A percentile compares a stretch with the other conserved stretches of the same genome.
These are phyloP conservation scores for Tamias sibiricus DNA, from an alignment of 2,113 vertebrate species.

Conservation along the genomic window DNA sequence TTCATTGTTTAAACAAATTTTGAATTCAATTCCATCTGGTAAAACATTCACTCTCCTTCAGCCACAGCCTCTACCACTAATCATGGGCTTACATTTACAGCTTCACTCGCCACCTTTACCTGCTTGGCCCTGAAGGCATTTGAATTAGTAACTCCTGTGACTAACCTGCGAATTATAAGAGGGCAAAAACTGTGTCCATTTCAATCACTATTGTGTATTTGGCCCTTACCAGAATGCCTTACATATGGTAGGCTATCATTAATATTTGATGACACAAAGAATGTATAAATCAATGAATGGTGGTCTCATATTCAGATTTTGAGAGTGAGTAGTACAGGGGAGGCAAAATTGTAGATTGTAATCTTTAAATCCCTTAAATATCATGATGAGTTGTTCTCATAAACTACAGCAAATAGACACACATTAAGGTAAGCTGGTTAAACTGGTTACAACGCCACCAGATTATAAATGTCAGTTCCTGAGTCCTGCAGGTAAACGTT, in stretches of 20 bases:
- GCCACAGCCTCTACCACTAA: neutral
- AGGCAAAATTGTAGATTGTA: neutral
- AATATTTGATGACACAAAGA: slow-evolving; percentile 48
- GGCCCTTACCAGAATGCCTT: neutral
- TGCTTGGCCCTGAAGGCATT: neutral
- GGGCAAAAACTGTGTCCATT: neutral
- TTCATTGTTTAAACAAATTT: neutral
- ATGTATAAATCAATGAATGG: neutral
- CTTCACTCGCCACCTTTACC: neutral
- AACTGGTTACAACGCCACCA: neutral
- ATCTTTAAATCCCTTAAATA: slow-evolving; percentile 20
- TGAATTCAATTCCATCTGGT: neutral
- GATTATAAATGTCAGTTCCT: neutral
- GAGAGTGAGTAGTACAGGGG: neutral
- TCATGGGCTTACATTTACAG: neutral
- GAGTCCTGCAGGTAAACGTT: neutral
- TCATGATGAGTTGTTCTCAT: neutral
- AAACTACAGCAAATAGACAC: neutral
- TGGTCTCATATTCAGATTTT: neutral
- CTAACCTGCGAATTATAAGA: neutral
- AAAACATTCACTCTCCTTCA: neutral
- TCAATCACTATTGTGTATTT: neutral
- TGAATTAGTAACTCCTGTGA: neutral
- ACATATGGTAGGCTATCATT: neutral
- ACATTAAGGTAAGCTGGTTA: neutral